Percentiles rank a stretch among this genome's conserved stretches.
Evolutionary conservation across 2,797 vertebrate genomes (phyloP).

Genomic region (Pogonophryne albipinna): DNA sequence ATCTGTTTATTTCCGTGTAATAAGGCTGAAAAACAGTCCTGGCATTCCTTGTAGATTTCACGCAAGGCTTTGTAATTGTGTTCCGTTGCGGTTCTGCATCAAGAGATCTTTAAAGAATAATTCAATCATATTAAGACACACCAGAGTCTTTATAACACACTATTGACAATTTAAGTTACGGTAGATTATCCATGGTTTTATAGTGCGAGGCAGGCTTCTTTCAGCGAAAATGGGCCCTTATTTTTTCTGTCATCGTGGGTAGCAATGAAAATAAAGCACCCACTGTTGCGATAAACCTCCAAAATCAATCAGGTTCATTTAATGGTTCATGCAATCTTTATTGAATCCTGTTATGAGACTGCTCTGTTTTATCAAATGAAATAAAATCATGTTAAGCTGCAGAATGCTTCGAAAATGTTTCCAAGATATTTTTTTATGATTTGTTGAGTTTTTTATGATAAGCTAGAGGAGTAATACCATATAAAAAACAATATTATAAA

Average conservation of each 20-base stretch:
- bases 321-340: slow-evolving; percentile 4
- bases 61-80: slow-evolving; percentile 19
- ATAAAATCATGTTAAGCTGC: background rate
- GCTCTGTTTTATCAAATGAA: background rate
- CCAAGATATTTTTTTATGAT: background rate
- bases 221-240: background rate
- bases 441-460: background rate
- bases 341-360: background rate
- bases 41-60: slow-evolving; percentile 24
- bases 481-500: too few relatives aligned
- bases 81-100: slow-evolving; percentile 21
- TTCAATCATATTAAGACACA: slow-evolving; percentile 35
- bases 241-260: background rate
- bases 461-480: background rate
- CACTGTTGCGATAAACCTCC: background rate
- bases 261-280: background rate
- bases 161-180: slow-evolving; percentile 23
- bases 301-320: slow-evolving; percentile 3
- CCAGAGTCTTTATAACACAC: slow-evolving; percentile 13
- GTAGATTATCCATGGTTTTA: slow-evolving; percentile 29
- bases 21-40: slow-evolving; percentile 10
- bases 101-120: slow-evolving; percentile 39
- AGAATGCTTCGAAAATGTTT: background rate
- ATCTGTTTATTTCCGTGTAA: slow-evolving; percentile 17
- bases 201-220: slow-evolving; percentile 17